Evolutionary conservation across 2,113 vertebrate species (phyloP), one percentile per base, ranked within the genome.

Genomic region (Pandion haliaetus): DNA sequence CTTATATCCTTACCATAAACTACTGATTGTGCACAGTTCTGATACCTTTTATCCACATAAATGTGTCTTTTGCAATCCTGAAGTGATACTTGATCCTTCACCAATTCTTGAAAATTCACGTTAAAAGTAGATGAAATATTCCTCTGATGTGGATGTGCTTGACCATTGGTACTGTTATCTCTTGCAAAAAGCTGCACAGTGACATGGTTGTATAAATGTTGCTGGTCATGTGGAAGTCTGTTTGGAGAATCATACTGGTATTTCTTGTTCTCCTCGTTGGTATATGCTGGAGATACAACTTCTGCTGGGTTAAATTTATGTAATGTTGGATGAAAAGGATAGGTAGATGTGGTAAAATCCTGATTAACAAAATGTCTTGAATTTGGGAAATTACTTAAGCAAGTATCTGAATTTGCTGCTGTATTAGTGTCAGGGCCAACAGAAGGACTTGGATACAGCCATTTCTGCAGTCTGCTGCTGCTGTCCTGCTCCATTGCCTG

Each of bases 1-100:
- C 4, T 17, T 24, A 14, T 2, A 36, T 86, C 84, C 96, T 98
- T 94, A 95, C 95, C 95, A 93, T 67, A 92, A 92, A 55, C 67
- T 91, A 71, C 89, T 34, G 70, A 66, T 9, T 73, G 65, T 73
- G 65, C 79, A 74, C 14, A 55, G 17, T 45, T 95, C 88, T 65
- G 88, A 40, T 96, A 96, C 82, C 72, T 98, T 57, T 81, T 87
- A 65, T 97, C 92, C 14, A 14, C 42, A 31, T 42, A 65, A 10
- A 63, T 32, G 1, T 47, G 19, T 45, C 69, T 90, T 65, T 44
- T 55, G 44, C 71, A 80, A 10, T 77, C 58, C 83, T 29, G 69
- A 90, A 58, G 17, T 5, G 79, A 38, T 42, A 47, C 21, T 59
- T 83, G 96, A 26, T 90, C 83, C 83, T 84, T 71, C 25, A 34